Base-by-base conservation (phyloP, 1,140 invertebrate genomes). In the Eciton burchellii region DNA sequence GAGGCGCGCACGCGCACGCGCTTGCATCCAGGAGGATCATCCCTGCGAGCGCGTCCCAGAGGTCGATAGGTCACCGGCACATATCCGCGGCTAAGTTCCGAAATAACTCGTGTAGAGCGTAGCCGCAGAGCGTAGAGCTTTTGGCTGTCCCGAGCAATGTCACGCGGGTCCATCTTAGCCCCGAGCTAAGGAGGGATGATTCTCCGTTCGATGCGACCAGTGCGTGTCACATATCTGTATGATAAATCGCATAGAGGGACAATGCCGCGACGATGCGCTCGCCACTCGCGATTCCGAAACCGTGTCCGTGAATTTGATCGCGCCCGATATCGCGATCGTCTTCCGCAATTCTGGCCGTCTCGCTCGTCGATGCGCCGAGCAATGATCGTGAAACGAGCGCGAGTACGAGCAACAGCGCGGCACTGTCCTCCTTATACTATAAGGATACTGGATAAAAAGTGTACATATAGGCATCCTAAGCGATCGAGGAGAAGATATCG, bases 21-120 rank as follows among this genome's bases (percentile, higher is more conserved):
- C 60, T 21, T 82, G 54, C 59, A 66, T 74, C 35, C 82, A 74
- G n/a, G 56, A 21, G 56, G 21, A 73, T 72, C 59, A 56, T 72
- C 57, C 41, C 24, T 14, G 41, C 14, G 57, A 41, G 41, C 9
- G 4, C 21, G 6, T 35, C 6, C 35, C 35, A 3, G 16, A 72
- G 70, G 14, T 54, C 35, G 57, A 6, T 72, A 60, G 21, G 6
- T 6, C 6, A 35, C 43, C 59, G 24, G 59, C 56, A 41, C 52
- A 60, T 73, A 73, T 73, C 70, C 59, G 43, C 26, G 5, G 6
- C 2, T 35, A 35, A 35, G 43, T 73, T 73, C 4, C 0, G 12
- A 26, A 72, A n/a, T 41, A 35, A 52, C 43, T 6, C 11, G 12
- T 29, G 43, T 60, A 60, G n/a, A n/a, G 35, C 35, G 21, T 5